These are phyloP conservation scores for Elephas maximus DNA, from an alignment of 2,113 vertebrate genomes.

Conservation along the genomic window DNA sequence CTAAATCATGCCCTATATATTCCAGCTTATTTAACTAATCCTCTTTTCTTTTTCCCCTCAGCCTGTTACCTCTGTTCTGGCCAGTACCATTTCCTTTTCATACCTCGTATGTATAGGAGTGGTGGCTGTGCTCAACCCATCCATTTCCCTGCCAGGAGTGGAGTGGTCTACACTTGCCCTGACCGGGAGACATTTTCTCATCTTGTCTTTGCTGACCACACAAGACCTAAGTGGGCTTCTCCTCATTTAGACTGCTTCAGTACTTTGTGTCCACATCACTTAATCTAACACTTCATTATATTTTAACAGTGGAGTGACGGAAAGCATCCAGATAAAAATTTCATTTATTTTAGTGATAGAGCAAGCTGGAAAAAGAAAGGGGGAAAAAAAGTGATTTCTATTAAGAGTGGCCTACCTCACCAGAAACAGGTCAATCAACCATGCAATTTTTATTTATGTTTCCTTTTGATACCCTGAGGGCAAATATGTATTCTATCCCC, in stretches of 20 bases:
- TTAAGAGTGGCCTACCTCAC: constrained; percentile 54
- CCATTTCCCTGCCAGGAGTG: fast-evolving
- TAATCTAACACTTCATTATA: constrained; percentile 60
- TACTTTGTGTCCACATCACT: not conserved
- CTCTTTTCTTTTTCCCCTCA: not conserved
- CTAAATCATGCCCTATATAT: not conserved
- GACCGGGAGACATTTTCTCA: not conserved
- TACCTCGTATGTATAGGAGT: fast-evolving
- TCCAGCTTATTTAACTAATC: not conserved
- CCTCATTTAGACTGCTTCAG: not conserved
- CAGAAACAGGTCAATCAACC: constrained; percentile 77
- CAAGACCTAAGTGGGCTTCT: not conserved
- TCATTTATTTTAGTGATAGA: constrained; percentile 65
- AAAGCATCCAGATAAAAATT: constrained; percentile 51
- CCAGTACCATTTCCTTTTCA: not conserved
- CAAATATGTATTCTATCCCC: constrained; percentile 75
- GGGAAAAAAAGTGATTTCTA: constrained; percentile 45
- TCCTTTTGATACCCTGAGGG: constrained; percentile 75
- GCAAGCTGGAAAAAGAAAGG: constrained; percentile 12
- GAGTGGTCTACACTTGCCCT: not conserved
- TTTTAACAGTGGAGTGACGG: constrained; percentile 25
- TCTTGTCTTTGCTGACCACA: not conserved
- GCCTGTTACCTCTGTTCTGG: not conserved
- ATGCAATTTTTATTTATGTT: constrained; percentile 80
- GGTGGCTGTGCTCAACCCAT: fast-evolving